phyloP scores from a whole-genome alignment of 2,113 vertebrate genomes.

The Daubentonia madagascariensis region DNA sequence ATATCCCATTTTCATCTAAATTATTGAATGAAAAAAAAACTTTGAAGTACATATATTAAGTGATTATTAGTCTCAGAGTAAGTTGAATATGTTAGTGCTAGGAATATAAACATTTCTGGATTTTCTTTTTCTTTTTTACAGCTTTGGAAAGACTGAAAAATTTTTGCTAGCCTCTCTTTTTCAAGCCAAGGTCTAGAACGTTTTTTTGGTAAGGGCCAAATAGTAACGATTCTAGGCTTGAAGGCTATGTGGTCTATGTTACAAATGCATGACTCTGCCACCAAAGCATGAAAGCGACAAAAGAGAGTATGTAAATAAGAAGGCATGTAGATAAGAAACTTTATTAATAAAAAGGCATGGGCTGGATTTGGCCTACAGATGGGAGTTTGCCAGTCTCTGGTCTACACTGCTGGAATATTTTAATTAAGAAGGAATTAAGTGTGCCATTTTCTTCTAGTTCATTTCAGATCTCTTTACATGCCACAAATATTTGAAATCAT shows the following conservation, averaged over 20 bases:
- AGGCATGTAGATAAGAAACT: accelerated
- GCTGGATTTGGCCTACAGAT: accelerated
- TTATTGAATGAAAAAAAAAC: not conserved
- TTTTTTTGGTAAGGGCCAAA: not conserved
- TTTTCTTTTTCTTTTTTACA: not conserved
- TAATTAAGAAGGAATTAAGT: not conserved
- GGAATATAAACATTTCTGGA: not conserved
- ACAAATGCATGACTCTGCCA: not conserved
- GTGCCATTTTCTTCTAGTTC: not conserved
- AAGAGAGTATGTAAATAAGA: not conserved
- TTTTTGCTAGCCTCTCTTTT: not conserved
- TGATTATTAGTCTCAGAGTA: not conserved
- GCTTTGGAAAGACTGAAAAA: not conserved
- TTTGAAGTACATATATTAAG: not conserved
- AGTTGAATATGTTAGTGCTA: not conserved
- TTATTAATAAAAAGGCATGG: not conserved
- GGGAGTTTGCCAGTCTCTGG: not conserved
- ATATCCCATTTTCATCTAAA: not conserved
- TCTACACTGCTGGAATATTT: not conserved
- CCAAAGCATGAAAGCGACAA: not conserved
- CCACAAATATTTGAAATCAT: not conserved
- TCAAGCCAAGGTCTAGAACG: not conserved
- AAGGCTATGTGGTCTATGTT: not conserved
- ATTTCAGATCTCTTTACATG: not conserved
- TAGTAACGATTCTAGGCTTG: not conserved